Evolutionary conservation across 2,888 invertebrate species (phyloP), one percentile per base, ranked within the genome.

Genomic region (Conops quadrifasciatus): DNA sequence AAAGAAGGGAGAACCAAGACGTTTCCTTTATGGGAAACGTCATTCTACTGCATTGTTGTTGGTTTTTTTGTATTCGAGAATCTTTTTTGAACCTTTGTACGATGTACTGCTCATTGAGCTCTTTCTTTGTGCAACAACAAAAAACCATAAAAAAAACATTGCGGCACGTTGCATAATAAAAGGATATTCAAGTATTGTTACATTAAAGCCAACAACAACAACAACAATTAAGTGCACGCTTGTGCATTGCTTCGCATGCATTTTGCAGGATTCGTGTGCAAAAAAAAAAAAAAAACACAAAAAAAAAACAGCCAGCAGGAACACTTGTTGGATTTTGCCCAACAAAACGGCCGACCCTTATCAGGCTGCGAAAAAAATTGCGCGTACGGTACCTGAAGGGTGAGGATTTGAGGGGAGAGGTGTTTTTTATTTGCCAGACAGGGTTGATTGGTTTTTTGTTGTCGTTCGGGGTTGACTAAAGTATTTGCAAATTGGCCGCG

Each of bases 401-500:
- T n/a, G 53, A 53, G 53, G 21, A 15, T 36, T 36, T 36, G 5
- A 36, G 36, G 53, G 21, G n/a, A 19, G 21, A 0, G 1, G 7
- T n/a, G 53, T 53, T 26, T 19, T 16, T 58, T 15, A 26, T 63
- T 21, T 26, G 63, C 24, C 9, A 19, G 15, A 47, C 45, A 26
- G 63, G 59, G 63, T 43, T 43, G 63, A 21, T 63, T 63, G 58
- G 16, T 28, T 56, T 56, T 11, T 21, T 58, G 58, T 36, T 36
- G 36, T 7, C 36, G 36, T 63, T 43, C 45, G 47, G n/a, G n/a
- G 21, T 28, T 24, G 21, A 36, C 36, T 36, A 9, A 36, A 36
- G 36, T 36, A 36, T 68, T 68, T 51, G 62, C 68, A 68, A 68
- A 62, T 68, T 68, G 60, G 68, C 68, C 62, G 62, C 68, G 36